phyloP scores from a whole-genome alignment of 2,113 vertebrate species.

The Melierax canorus region DNA sequence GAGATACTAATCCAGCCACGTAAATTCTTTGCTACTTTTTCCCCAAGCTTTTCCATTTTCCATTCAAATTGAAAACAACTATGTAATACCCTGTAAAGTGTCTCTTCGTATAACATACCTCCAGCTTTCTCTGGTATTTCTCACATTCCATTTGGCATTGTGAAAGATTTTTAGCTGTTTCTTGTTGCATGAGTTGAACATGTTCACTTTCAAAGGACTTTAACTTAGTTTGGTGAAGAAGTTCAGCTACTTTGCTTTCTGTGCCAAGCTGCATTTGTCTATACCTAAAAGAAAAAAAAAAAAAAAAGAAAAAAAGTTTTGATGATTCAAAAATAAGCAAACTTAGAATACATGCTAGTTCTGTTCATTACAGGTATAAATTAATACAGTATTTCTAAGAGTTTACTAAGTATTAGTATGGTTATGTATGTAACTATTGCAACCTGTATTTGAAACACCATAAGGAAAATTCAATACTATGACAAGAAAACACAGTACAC shows the following conservation, averaged over 20 bases:
- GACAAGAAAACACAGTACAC: neutral
- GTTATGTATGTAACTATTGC: neutral
- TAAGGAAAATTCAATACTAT: neutral
- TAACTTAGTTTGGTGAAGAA: conserved; percentile 89
- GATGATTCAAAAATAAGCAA: neutral
- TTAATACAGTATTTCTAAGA: neutral
- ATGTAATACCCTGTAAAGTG: neutral
- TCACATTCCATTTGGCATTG: conserved; percentile 95
- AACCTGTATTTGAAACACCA: neutral
- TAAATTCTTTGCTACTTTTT: neutral
- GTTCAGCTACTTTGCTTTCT: conserved; percentile 86
- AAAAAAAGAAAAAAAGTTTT: neutral
- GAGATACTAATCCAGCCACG: neutral
- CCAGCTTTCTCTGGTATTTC: conserved; percentile 95
- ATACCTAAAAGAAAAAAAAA: conserved; percentile 72
- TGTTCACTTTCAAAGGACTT: conserved; percentile 92
- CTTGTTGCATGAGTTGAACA: conserved; percentile 89
- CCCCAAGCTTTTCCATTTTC: neutral
- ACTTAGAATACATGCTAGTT: neutral
- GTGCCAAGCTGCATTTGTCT: conserved; percentile 88
- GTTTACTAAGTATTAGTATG: neutral
- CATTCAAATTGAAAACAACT: neutral
- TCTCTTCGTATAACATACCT: conserved; percentile 76
- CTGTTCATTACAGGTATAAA: neutral
- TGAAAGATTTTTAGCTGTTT: conserved; percentile 86